Evolutionary conservation across 2,797 vertebrate species (phyloP), one percentile per base, ranked within the genome.

Genomic region (Eptatretus atami): DNA sequence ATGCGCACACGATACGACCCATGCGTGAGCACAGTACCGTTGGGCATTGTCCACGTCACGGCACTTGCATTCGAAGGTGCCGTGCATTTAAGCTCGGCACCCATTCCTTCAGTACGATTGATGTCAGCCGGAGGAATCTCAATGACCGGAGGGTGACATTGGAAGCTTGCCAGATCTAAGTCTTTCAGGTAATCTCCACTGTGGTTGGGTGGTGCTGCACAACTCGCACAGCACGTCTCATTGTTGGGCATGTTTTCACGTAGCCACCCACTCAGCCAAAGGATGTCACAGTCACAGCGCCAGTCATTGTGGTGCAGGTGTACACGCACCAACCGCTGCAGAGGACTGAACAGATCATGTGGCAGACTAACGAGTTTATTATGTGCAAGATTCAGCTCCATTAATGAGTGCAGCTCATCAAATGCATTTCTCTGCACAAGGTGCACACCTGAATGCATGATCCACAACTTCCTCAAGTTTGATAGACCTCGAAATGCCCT

Each of bases 181-280:
- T 99, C 92, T 11, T 88, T 88, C 1, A 99, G 96, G 70, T 99
- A 94, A 66, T 85, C 85, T 68, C 90, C 92, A 73, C 92, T 95
- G 71, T 93, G 80, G 67, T 77, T 82, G 52, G 78, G 63, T 63
- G 92, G 92, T 1, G 84, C 86, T 70, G 84, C 82, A 70, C 92
- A 99, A 65, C 92, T 84, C 61, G 92, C 92, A 12, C 92, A 99
- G 68, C 92, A 99, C 69, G 88, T 93, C 57, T 88, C 96, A 68
- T 96, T 96, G 61, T 87, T 90, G 13, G 87, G 90, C 15, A 94
- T 90, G 78, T 94, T 96, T 73, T 99, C 92, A 72, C 95, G 94
- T 64, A 99, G 83, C 92, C 92, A 99, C 92, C 92, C 96, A 73
- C 90, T 96, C 63, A 99, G 82, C 92, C 92, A 99, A 67, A 99